Base-by-base conservation (phyloP, 1,140 invertebrate species). In the Drosophila miranda region DNA sequence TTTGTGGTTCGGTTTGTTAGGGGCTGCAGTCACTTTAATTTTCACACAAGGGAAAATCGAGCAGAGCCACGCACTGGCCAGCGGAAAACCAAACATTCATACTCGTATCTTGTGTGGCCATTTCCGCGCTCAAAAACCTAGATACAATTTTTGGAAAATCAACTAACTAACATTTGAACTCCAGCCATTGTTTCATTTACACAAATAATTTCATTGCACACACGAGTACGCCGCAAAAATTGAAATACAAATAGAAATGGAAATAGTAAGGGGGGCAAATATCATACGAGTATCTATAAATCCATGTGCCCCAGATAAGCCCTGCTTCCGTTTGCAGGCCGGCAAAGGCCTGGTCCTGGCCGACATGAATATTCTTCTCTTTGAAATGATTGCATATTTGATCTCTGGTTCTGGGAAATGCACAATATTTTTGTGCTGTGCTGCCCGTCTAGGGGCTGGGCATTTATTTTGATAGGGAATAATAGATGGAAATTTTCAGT, bases 121-220 rank as follows among this genome's bases (percentile, higher is more conserved):
- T 77, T 77, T 77, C 75, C 75, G 67, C 46, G 43, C 45, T 19
- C 70, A 13, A 52, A 64, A 67, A 48, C 16, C 16, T 49, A 70
- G 52, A 46, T 30, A 55, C 67, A 56, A 55, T 75, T 28, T 68
- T 60, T 66, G 21, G 28, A 11, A 58, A 75, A 41, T 38, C 48
- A 70, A 60, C 67, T 43, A 69, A 42, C 64, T 49, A 71, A 53
- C 56, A 61, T 71, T 71, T 71, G 49, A 53, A 60, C 67, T 45
- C 16, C 16, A 23, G 16, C 34, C 55, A 59, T 53, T 71, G 67
- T 66, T 77, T 55, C 58, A 52, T 58, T 57, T 60, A 44, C 42
- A 63, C 54, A 77, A 78, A 61, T 75, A 75, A 81, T 70, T 83
- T 83, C 51, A 46, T 42, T 59, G 67, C 48, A 42, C 67, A 68